Evolutionary conservation across 2,888 invertebrate genomes (phyloP), one percentile per base, ranked within the genome.

Genomic region (Elysia crispata): DNA sequence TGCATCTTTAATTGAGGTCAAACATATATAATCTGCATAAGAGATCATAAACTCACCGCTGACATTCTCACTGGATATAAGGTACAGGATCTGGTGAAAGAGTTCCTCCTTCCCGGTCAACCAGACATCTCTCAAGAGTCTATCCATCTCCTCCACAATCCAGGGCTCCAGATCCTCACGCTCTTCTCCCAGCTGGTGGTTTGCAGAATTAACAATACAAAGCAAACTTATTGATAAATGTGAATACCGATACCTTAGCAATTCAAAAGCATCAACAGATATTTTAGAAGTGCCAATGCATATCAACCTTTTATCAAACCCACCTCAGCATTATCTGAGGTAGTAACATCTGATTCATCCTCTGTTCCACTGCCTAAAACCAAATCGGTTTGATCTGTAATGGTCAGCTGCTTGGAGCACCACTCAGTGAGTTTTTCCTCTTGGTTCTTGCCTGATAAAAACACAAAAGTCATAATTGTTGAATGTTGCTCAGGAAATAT

Each of bases 31-130:
- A 11, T 6, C 11, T 41, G 5, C 41, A 41, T 6, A 41, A 6
- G 41, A 41, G 41, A 41, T 11, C 20, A 60, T 5, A 15, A 1
- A 83, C 86, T 82, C 83, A 92, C 92, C 95, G 11, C 95, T 94
- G 82, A 95, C 94, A 85, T 95, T 95, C 92, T 97, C 97, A 79
- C 95, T 95, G 82, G 95, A 93, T 90, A 97, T 95, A 89, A 96
- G 94, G 92, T 96, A 95, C 87, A 96, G 93, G 83, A 97, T 93
- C 91, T 96, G 95, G 62, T 94, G 94, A 92, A 96, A 96, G 86
- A 94, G 94, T 88, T 95, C 95, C 90, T 95, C 94, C 6, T 92
- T 92, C 0, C 94, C 94, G 1, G 90, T 91, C 92, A 94, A 88
- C 93, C 94, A 94, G 13, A 94, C 94, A n/a, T 95, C 94, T 28